phyloP scores from a whole-genome alignment of 1,140 invertebrate species.

The Helicoverpa armigera region DNA sequence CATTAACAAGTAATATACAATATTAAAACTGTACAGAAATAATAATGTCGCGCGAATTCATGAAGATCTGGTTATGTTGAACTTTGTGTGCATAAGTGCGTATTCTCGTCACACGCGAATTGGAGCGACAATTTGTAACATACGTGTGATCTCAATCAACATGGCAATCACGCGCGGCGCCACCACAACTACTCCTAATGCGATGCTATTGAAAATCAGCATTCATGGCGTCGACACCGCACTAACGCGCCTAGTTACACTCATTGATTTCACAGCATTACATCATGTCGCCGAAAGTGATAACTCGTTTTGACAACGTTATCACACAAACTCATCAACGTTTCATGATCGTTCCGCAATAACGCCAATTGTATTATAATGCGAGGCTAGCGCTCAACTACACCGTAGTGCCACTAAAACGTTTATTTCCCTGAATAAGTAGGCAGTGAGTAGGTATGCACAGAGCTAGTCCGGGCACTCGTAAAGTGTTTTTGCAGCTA shows the following conservation, averaged over 20 bases:
- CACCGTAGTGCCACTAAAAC: conserved; percentile 31
- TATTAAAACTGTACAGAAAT: conserved; percentile 38
- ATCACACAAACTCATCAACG: conserved; percentile 46
- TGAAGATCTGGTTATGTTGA: conserved; percentile 13
- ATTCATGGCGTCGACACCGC: conserved; percentile 65
- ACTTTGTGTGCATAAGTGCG: conserved; percentile 11
- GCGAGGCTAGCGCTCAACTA: conserved; percentile 14
- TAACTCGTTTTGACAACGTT: conserved; percentile 54
- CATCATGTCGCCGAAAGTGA: conserved; percentile 53
- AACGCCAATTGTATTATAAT: conserved; percentile 49
- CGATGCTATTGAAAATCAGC: conserved; percentile 76
- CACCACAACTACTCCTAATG: conserved; percentile 78
- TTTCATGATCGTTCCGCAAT: conserved; percentile 43
- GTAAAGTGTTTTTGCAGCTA: conserved; percentile 53
- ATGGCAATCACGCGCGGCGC: conserved; percentile 78
- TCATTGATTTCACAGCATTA: conserved; percentile 70
- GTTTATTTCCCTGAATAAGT: conserved; percentile 52
- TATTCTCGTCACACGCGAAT: conserved; percentile 76
- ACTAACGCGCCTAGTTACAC: conserved; percentile 61
- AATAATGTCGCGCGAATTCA: background rate
- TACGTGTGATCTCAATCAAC: conserved; percentile 76
- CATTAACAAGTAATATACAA: conserved; percentile 66
- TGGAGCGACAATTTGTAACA: conserved; percentile 81
- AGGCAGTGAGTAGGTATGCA: conserved; percentile 51
- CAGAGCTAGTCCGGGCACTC: conserved; percentile 50